Conservation (phyloP, 2,113 vertebrate species). For the Polypterus bichir region DNA sequence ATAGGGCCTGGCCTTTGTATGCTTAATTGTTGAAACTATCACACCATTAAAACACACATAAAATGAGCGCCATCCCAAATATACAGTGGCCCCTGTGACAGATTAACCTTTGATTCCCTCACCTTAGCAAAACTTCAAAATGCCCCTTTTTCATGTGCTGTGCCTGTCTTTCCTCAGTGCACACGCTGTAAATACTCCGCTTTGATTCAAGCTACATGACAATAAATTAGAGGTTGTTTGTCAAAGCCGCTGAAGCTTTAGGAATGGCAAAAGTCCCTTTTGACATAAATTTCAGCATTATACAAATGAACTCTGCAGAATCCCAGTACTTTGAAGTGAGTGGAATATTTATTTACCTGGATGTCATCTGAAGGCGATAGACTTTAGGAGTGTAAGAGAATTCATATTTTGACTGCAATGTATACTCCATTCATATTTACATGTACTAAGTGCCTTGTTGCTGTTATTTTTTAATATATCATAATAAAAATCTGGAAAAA, state of each 20-base stretch:
- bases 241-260: conserved; percentile 73
- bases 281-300: conserved; percentile 81
- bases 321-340: conserved; percentile 69
- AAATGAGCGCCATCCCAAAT: conserved; percentile 59
- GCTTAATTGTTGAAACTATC: conserved; percentile 54
- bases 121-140: conserved; percentile 34
- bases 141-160: conserved; percentile 39
- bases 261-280: conserved; percentile 70
- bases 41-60: conserved; percentile 45
- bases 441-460: too few relatives aligned
- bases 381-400: too few relatives aligned
- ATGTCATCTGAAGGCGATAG: too few relatives aligned
- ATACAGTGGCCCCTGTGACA: conserved; percentile 78
- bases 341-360: conserved; percentile 54
- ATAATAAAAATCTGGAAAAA: too few relatives aligned
- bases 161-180: conserved; percentile 73
- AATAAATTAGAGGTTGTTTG: conserved; percentile 89
- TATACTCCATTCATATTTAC: too few relatives aligned
- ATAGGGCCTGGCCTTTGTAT: conserved; percentile 25
- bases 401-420: too few relatives aligned
- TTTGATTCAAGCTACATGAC: conserved; percentile 90
- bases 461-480: too few relatives aligned
- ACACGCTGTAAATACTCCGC: conserved; percentile 83
- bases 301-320: conserved; percentile 71
- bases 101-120: conserved; percentile 46